These are phyloP conservation scores for Latrodectus elegans DNA, from an alignment of 2,888 invertebrate genomes.

Conservation along the genomic window DNA sequence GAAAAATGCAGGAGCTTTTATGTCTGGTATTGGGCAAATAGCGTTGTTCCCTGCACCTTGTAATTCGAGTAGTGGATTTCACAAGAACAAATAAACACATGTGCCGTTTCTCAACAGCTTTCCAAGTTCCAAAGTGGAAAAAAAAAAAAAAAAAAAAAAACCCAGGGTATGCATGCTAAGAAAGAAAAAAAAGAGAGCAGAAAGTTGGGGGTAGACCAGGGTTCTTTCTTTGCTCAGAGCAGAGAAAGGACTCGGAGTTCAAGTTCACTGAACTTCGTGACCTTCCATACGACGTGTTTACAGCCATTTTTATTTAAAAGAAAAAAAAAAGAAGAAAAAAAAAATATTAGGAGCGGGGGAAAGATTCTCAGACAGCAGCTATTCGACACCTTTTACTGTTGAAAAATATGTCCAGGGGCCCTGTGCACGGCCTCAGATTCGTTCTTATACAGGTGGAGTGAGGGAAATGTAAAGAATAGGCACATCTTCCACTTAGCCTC, in stretches of 20 bases:
- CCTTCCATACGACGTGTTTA: conserved; percentile 59
- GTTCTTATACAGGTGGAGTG: conserved; percentile 26
- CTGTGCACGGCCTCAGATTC: not conserved
- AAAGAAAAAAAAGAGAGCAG: conserved; percentile 12
- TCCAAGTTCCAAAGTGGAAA: not conserved
- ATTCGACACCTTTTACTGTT: conserved; percentile 42
- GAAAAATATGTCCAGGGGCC: conserved; percentile 49
- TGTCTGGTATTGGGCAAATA: too few species aligned
- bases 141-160: not conserved
- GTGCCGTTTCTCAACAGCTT: not conserved
- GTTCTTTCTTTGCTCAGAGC: conserved; percentile 4
- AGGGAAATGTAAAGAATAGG: too few species aligned
- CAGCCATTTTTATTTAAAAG: conserved; percentile 34
- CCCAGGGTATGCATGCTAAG: not conserved
- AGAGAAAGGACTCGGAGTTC: conserved; percentile 45
- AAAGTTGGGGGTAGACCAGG: conserved; percentile 20
- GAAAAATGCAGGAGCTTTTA: too few species aligned
- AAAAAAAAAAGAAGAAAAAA: conserved; percentile 1
- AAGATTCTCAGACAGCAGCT: conserved; percentile 28
- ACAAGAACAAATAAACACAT: not conserved
- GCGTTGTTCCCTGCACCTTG: too few species aligned
- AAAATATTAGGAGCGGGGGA: not conserved
- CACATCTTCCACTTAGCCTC: too few species aligned
- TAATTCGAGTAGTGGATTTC: not conserved
- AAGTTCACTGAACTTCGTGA: conserved; percentile 59